Conservation (phyloP, 1,140 invertebrate genomes). For the Zaprionus nigranus region DNA sequence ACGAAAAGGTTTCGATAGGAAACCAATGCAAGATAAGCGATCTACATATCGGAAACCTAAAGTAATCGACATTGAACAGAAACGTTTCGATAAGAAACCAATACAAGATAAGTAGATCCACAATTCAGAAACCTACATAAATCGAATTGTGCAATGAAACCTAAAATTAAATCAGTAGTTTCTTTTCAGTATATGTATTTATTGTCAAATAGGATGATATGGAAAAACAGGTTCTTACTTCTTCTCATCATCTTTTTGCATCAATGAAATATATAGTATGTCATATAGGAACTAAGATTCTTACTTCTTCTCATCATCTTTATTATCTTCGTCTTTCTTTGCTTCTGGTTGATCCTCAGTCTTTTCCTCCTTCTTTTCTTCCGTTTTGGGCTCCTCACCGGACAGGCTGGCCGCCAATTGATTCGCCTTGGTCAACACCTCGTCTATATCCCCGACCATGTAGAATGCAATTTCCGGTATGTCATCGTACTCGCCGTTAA, state of each 20-base stretch:
- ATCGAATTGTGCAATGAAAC: not conserved
- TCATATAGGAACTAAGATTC: not conserved
- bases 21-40: too few relatives aligned
- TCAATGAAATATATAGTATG: too few relatives aligned
- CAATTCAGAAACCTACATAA: too few relatives aligned
- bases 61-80: not conserved
- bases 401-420: constrained; percentile 86
- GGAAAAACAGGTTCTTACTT: not conserved
- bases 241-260: constrained; percentile 21
- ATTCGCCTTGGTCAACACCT: constrained; percentile 91
- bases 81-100: too few relatives aligned
- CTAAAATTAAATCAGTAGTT: not conserved
- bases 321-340: not conserved
- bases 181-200: not conserved
- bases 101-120: too few relatives aligned
- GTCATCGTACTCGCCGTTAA: constrained; percentile 91
- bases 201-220: not conserved
- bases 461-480: constrained; percentile 94
- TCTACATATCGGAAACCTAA: too few relatives aligned
- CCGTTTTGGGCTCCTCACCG: not conserved
- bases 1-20: too few relatives aligned
- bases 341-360: constrained; percentile 4
- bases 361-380: constrained; percentile 10
- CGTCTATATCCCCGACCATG: constrained; percentile 93
- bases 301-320: constrained; percentile 10